Conservation (phyloP, 92 coral and sea anemone genomes). For the Palythoa grandis region DNA sequence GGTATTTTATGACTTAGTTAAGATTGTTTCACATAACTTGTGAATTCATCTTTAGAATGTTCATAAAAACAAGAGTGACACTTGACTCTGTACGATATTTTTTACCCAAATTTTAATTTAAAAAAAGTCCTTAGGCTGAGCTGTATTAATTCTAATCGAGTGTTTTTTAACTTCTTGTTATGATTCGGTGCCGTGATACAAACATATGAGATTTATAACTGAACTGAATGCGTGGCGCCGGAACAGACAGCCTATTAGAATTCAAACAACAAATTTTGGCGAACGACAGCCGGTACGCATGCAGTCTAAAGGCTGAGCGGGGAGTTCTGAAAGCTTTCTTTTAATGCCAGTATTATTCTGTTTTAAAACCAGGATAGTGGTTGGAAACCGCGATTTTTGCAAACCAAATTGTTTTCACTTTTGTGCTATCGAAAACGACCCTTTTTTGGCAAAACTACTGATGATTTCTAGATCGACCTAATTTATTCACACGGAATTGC, state of each 20-base stretch:
- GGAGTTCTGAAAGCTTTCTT: background rate
- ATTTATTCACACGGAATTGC: slow-evolving; percentile 1
- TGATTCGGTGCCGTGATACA: background rate
- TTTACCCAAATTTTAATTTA: background rate
- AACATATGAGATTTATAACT: background rate
- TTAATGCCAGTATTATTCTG: background rate
- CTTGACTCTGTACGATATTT: background rate
- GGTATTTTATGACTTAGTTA: too few species aligned
- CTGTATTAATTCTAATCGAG: background rate
- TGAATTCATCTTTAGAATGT: background rate
- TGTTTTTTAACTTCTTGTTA: slow-evolving; percentile 13
- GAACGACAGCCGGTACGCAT: background rate
- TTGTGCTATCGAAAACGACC: background rate
- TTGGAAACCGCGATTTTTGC: background rate
- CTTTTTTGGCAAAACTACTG: background rate
- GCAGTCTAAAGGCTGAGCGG: background rate
- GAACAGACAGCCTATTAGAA: background rate
- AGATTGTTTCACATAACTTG: too few species aligned
- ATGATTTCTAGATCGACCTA: background rate
- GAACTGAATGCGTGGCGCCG: background rate
- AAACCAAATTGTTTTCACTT: background rate
- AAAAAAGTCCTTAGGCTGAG: background rate
- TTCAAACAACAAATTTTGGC: slow-evolving; percentile 1
- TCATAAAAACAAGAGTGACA: background rate
- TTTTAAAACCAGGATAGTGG: background rate